Evolutionary conservation across 2,888 invertebrate species (phyloP).

Genomic region (Rotaria magnacalcarata): DNA sequence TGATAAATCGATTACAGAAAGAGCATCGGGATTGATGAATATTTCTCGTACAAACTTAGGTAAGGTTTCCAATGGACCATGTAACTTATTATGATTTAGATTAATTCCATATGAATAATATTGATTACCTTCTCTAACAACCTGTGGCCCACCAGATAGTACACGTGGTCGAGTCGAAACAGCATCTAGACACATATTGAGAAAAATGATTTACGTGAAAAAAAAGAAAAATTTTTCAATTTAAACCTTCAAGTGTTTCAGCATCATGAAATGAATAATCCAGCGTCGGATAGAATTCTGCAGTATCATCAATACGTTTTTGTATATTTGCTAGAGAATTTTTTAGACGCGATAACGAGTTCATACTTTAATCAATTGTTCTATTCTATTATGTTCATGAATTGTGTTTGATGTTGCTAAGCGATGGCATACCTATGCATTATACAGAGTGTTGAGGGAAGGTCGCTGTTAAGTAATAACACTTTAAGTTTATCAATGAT

Average conservation of each 20-base stretch:
- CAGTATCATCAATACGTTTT: neutral
- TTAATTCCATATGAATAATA: neutral
- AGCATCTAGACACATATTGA: neutral
- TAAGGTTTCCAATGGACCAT: constrained; percentile 48
- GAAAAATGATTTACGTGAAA: too few relatives aligned
- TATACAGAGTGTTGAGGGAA: neutral
- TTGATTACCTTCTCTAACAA: neutral
- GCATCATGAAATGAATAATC: constrained; percentile 51
- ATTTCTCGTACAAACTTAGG: constrained; percentile 48
- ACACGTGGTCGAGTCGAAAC: neutral
- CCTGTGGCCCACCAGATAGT: neutral
- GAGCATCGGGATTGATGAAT: constrained; percentile 50
- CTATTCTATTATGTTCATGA: too few relatives aligned
- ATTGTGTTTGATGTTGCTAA: neutral
- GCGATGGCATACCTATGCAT: neutral
- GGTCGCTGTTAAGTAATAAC: neutral
- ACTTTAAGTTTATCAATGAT: neutral
- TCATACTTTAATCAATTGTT: too few relatives aligned
- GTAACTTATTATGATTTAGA: neutral
- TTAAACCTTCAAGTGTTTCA: constrained; percentile 48
- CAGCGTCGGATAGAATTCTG: constrained; percentile 48
- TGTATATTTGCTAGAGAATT: neutral
- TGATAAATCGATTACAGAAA: constrained; percentile 57
- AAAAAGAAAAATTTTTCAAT: neutral
- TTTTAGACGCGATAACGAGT: neutral